These are phyloP conservation scores for Ciona savignyi DNA, from an alignment of 23 tunicate species.

Conservation along the genomic window DNA sequence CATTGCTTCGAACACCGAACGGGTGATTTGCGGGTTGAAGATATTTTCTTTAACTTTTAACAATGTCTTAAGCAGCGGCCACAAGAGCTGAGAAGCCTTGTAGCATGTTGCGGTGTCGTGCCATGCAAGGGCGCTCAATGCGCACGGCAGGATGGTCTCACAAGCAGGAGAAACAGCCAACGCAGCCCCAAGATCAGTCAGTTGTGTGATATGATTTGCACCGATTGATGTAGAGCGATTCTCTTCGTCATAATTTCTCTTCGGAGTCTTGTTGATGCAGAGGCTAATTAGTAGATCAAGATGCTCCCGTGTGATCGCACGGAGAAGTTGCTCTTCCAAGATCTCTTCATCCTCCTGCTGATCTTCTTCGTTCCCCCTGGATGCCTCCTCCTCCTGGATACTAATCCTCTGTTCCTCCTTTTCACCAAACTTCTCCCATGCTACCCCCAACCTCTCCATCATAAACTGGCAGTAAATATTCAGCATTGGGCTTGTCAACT, in stretches of 20 bases:
- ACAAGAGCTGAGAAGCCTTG: constrained; percentile 40
- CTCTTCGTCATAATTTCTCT: constrained; percentile 4
- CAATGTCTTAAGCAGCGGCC: constrained; percentile 47
- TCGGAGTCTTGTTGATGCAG: constrained; percentile 39
- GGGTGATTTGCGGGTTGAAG: constrained; percentile 34
- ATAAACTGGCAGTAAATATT: constrained; percentile 38
- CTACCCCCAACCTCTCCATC: constrained; percentile 28
- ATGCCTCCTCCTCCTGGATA: neutral
- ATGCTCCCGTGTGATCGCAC: constrained; percentile 56
- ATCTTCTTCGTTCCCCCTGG: constrained; percentile 8
- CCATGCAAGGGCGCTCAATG: constrained; percentile 62
- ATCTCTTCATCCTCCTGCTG: constrained; percentile 62
- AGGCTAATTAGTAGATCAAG: constrained; percentile 46
- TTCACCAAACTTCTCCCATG: constrained; percentile 44
- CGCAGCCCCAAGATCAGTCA: constrained; percentile 48
- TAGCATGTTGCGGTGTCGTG: constrained; percentile 50
- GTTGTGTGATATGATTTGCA: constrained; percentile 12
- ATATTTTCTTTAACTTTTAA: constrained; percentile 3
- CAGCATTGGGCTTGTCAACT: constrained; percentile 47
- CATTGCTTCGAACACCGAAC: constrained; percentile 37
- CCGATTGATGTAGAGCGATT: neutral
- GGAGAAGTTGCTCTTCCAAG: constrained; percentile 64
- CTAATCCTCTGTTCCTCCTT: constrained; percentile 9
- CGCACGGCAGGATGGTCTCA: constrained; percentile 28
- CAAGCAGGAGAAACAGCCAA: constrained; percentile 20